Conservation (phyloP, 2,888 invertebrate genomes). For the Chromoteleia sp. region DNA sequence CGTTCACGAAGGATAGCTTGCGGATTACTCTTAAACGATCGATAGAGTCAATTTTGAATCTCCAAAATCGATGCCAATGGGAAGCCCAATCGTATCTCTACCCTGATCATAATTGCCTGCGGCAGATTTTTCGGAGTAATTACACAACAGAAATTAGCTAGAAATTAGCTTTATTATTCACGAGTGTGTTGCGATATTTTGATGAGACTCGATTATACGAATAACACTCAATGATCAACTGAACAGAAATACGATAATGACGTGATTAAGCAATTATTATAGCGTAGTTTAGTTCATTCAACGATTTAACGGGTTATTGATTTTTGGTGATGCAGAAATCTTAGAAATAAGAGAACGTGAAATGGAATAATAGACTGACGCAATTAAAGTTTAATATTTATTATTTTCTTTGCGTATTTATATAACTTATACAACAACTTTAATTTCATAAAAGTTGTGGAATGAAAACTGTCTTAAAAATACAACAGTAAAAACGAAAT, state of each 20-base stretch:
- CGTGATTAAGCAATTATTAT: slow-evolving; percentile 32
- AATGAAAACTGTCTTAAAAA: no score
- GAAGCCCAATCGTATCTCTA: slow-evolving; percentile 41
- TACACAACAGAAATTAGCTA: slow-evolving; percentile 60
- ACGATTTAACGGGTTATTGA: no score
- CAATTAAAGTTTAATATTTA: no score
- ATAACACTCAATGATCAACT: slow-evolving; percentile 41
- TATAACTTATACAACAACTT: no score
- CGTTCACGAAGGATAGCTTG: slow-evolving; percentile 74
- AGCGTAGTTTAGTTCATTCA: no score
- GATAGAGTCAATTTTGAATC: slow-evolving; percentile 72
- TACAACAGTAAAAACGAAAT: no score
- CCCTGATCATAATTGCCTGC: slow-evolving; percentile 50
- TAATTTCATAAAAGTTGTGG: no score
- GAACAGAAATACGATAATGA: slow-evolving; percentile 54
- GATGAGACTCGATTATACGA: slow-evolving; percentile 56
- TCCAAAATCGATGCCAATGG: slow-evolving; percentile 52
- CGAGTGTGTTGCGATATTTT: slow-evolving; percentile 32
- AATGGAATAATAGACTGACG: no score
- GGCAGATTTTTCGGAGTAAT: slow-evolving; percentile 65
- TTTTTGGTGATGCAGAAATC: no score
- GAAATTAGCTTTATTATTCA: slow-evolving; percentile 66
- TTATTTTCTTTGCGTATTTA: no score
- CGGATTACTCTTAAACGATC: slow-evolving; percentile 79
- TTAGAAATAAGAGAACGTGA: no score